phyloP scores from a whole-genome alignment of 1,140 invertebrate genomes.

The Philotrypesis tridentata region DNA sequence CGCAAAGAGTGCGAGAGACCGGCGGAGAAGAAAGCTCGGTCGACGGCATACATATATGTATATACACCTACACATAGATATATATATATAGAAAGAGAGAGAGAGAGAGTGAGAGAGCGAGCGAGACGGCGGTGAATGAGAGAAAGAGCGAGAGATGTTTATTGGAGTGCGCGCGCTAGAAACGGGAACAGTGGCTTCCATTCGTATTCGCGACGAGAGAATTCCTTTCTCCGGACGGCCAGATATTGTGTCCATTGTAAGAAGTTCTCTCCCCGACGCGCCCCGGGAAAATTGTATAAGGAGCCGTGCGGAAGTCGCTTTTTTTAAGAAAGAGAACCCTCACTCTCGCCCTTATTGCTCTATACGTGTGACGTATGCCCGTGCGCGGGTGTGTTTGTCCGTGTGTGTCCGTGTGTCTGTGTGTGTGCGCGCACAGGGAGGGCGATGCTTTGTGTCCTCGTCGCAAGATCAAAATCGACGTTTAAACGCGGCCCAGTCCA shows the following conservation, averaged over 20 bases:
- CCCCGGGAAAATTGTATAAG: not conserved
- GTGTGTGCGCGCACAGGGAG: not conserved
- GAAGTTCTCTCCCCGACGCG: not conserved
- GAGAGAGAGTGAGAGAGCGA: not conserved
- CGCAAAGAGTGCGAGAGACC: not conserved
- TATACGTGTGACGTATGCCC: not conserved
- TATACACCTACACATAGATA: not conserved
- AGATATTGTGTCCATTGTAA: constrained; percentile 7
- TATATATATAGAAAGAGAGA: not conserved
- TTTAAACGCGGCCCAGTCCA: not conserved
- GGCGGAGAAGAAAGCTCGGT: not conserved
- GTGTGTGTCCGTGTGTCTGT: not conserved
- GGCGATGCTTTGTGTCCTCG: not conserved
- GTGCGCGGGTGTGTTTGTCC: not conserved
- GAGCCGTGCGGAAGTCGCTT: not conserved
- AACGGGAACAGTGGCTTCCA: not conserved
- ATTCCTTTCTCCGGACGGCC: not conserved
- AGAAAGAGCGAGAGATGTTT: not conserved
- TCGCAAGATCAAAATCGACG: not conserved
- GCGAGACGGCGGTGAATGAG: no score
- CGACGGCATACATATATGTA: not conserved
- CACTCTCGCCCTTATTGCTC: not conserved
- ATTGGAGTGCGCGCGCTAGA: not conserved
- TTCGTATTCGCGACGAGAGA: not conserved
- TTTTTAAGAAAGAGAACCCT: not conserved